Conservation (phyloP, 2,113 vertebrate species). For the Nerophis lumbriciformis region DNA sequence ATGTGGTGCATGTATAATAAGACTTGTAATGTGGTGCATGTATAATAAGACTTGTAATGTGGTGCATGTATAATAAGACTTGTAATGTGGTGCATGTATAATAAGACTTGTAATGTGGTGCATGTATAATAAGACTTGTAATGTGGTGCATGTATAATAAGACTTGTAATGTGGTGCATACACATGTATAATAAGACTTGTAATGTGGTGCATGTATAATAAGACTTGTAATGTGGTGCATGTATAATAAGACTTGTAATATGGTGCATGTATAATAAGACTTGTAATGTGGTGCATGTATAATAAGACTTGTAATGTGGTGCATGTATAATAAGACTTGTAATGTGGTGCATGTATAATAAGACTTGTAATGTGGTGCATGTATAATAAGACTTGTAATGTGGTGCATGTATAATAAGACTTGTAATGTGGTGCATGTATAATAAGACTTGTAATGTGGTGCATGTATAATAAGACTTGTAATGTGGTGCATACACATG, state of each 20-base stretch:
- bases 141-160: constrained; percentile 25
- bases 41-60: constrained; percentile 40
- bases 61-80: too few relatives aligned
- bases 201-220: too few relatives aligned
- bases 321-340: too few relatives aligned
- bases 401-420: constrained; percentile 31
- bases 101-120: constrained; percentile 37
- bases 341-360: constrained; percentile 27
- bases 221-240: constrained; percentile 34
- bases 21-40: too few relatives aligned
- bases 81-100: too few relatives aligned
- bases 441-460: too few relatives aligned
- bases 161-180: constrained; percentile 35
- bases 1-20: constrained; percentile 22
- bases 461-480: constrained; percentile 32
- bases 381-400: too few relatives aligned
- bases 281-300: constrained; percentile 28
- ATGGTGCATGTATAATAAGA: constrained; percentile 31
- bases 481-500: constrained; percentile 26
- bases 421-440: constrained; percentile 30
- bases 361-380: constrained; percentile 33
- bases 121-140: too few relatives aligned
- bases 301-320: constrained; percentile 39
- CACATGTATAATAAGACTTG: constrained; percentile 24
- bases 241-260: too few relatives aligned